Evolutionary conservation across 2,797 vertebrate genomes (phyloP).

Genomic region (Gobio occitaniae): DNA sequence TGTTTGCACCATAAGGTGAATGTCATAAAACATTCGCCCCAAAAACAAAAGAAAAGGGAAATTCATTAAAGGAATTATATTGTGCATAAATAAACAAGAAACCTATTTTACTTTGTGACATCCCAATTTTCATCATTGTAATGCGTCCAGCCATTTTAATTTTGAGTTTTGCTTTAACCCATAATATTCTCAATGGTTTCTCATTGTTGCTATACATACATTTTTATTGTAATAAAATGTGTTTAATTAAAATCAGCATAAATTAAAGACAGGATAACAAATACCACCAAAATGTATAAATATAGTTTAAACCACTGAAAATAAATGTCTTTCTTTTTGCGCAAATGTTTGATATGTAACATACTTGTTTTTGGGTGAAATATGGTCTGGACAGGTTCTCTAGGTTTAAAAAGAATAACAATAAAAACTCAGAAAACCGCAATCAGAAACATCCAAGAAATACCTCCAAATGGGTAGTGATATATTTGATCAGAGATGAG

Average conservation of each 20-base stretch:
- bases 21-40: neutral
- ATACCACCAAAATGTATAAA: neutral
- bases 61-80: neutral
- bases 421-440: too few relatives aligned
- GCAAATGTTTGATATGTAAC: too few relatives aligned
- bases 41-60: neutral
- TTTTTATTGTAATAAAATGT: neutral
- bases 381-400: neutral
- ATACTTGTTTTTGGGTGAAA: neutral
- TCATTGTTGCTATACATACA: neutral
- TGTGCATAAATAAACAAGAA: conserved; percentile 8
- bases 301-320: too few relatives aligned
- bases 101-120: neutral
- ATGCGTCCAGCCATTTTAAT: neutral
- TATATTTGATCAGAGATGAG: neutral
- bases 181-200: neutral
- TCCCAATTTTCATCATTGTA: neutral
- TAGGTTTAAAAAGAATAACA: neutral
- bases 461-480: neutral
- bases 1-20: neutral
- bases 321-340: too few relatives aligned
- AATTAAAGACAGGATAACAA: neutral
- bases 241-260: neutral
- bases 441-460: neutral
- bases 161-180: neutral